phyloP scores from a whole-genome alignment of 2,113 vertebrate species.

The Pelvicachromis taeniatus region DNA sequence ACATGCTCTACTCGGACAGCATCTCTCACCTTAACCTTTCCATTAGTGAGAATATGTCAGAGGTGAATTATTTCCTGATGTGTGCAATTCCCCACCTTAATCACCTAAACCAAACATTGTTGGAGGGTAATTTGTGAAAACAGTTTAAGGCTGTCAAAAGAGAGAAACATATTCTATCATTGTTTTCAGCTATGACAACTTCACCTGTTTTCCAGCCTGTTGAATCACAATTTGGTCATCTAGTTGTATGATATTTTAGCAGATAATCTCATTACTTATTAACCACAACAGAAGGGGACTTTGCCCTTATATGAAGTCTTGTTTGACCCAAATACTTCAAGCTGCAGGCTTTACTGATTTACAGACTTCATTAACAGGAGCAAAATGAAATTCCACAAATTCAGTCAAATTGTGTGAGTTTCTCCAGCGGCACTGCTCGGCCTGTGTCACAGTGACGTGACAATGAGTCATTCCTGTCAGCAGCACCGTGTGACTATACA shows the following conservation, averaged over 20 bases:
- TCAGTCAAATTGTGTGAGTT: not conserved
- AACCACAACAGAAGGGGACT: constrained; percentile 33
- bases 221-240: not conserved
- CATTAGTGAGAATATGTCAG: not conserved
- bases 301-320: constrained; percentile 1
- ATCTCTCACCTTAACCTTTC: not conserved
- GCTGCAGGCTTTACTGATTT: not conserved
- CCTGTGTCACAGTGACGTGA: not conserved
- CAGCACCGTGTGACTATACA: constrained; percentile 19
- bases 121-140: not conserved
- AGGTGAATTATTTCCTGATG: not conserved
- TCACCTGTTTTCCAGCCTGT: not conserved
- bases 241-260: not conserved
- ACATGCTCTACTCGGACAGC: not conserved
- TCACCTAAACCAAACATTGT: not conserved
- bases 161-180: not conserved
- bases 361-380: not conserved
- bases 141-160: not conserved
- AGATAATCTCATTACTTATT: constrained; percentile 34
- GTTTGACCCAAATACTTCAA: not conserved
- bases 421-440: not conserved
- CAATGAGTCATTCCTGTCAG: constrained; percentile 18
- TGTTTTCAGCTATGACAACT: not conserved
- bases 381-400: not conserved
- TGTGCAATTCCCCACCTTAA: accelerated